Conservation (phyloP, 2,113 vertebrate genomes). For the Pomatorhinus ruficollis region DNA sequence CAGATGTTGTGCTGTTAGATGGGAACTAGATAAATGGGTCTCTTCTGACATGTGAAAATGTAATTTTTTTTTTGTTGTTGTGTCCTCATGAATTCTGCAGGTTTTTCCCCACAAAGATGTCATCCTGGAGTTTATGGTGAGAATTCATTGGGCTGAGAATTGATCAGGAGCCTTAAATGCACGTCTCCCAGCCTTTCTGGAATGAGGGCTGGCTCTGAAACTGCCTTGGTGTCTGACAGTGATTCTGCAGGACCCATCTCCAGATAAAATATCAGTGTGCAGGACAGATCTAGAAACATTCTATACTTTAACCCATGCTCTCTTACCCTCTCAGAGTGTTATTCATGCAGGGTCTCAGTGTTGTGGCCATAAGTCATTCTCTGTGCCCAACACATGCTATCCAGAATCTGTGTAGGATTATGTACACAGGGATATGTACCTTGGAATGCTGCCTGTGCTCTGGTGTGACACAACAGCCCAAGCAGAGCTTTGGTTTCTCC, state of each 20-base stretch:
- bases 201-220: neutral
- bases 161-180: neutral
- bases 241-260: neutral
- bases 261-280: neutral
- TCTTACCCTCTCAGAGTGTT: neutral
- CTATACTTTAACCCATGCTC: neutral
- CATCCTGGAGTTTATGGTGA: neutral
- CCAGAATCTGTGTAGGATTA: neutral
- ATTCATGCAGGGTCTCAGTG: neutral
- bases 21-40: neutral
- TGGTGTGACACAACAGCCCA: neutral
- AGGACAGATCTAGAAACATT: neutral
- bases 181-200: neutral
- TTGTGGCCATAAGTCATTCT: fast-evolving
- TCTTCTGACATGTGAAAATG: neutral
- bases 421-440: fast-evolving
- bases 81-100: neutral
- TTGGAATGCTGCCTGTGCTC: neutral
- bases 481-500: neutral
- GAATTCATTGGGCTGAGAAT: neutral
- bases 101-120: neutral
- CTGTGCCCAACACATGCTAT: fast-evolving
- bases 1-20: neutral
- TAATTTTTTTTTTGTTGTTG: neutral
- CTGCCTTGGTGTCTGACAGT: neutral